phyloP scores from a whole-genome alignment of 1,140 invertebrate species.

The Sitobion miscanthi region DNA sequence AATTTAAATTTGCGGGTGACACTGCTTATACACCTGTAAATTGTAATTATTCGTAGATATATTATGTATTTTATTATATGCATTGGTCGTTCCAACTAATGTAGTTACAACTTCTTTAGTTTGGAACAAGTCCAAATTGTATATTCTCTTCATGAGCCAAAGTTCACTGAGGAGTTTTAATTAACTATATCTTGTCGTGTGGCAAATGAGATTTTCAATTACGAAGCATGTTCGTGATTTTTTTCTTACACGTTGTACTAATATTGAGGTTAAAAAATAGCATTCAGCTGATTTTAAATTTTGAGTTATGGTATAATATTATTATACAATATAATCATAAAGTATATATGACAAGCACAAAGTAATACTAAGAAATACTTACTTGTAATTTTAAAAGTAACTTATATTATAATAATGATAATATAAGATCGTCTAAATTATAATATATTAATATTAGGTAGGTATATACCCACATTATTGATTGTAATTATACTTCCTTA shows the following conservation, averaged over 20 bases:
- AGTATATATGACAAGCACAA: too few species aligned
- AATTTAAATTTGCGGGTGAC: background rate
- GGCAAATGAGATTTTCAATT: conserved; percentile 7
- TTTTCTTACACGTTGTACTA: background rate
- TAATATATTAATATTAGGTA: too few species aligned
- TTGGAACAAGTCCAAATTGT: background rate
- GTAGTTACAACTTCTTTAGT: background rate
- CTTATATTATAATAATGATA: too few species aligned
- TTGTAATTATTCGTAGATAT: background rate
- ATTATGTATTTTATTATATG: background rate
- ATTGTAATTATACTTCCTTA: too few species aligned
- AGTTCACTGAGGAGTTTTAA: background rate
- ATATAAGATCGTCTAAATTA: too few species aligned
- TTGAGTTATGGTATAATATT: background rate
- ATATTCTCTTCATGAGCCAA: background rate
- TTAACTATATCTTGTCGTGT: background rate
- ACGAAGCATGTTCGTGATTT: background rate
- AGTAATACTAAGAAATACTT: too few species aligned
- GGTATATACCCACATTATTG: too few species aligned
- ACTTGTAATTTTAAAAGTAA: too few species aligned
- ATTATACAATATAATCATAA: too few species aligned
- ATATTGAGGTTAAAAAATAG: background rate
- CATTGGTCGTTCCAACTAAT: background rate
- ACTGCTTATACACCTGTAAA: background rate
- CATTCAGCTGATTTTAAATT: background rate